These are phyloP conservation scores for Lasioglossum pauxillum DNA, from an alignment of 2,888 invertebrate genomes.

Conservation along the genomic window DNA sequence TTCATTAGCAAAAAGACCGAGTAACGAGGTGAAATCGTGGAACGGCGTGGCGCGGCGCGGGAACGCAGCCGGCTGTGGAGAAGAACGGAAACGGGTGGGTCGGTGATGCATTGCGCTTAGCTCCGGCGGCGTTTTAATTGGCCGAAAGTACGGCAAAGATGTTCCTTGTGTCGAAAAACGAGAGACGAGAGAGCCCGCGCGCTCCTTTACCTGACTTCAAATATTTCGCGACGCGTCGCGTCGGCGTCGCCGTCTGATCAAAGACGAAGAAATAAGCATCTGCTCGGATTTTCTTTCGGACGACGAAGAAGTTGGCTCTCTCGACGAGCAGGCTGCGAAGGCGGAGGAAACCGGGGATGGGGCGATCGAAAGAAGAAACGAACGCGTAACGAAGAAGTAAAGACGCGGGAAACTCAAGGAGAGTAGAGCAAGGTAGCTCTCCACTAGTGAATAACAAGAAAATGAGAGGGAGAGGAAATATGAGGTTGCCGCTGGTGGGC, in stretches of 20 bases:
- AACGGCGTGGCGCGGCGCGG: not conserved
- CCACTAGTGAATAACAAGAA: constrained; percentile 51
- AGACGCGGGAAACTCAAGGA: constrained; percentile 33
- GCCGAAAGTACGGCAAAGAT: constrained; percentile 43
- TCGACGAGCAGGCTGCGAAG: not conserved
- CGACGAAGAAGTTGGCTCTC: not conserved
- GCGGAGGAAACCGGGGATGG: not conserved
- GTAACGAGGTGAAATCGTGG: constrained; percentile 30
- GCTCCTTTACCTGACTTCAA: constrained; percentile 42
- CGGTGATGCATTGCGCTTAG: constrained; percentile 49
- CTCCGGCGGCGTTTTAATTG: constrained; percentile 68
- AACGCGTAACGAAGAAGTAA: constrained; percentile 58
- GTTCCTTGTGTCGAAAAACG: constrained; percentile 20
- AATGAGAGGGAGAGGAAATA: constrained; percentile 48
- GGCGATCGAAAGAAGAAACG: constrained; percentile 54
- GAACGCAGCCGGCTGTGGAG: not conserved
- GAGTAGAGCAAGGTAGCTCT: constrained; percentile 21
- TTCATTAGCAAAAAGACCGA: constrained; percentile 15
- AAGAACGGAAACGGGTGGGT: constrained; percentile 8
- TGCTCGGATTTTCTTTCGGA: constrained; percentile 46
- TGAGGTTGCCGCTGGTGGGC: constrained; percentile 31
- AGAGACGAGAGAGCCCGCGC: not conserved
- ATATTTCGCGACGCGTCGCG: constrained; percentile 42
- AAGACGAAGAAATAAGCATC: constrained; percentile 61
- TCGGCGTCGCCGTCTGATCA: constrained; percentile 55